Percentiles rank a stretch among this genome's conserved stretches.
phyloP scores from a whole-genome alignment of 1,140 invertebrate genomes.

The Euwallacea similis region DNA sequence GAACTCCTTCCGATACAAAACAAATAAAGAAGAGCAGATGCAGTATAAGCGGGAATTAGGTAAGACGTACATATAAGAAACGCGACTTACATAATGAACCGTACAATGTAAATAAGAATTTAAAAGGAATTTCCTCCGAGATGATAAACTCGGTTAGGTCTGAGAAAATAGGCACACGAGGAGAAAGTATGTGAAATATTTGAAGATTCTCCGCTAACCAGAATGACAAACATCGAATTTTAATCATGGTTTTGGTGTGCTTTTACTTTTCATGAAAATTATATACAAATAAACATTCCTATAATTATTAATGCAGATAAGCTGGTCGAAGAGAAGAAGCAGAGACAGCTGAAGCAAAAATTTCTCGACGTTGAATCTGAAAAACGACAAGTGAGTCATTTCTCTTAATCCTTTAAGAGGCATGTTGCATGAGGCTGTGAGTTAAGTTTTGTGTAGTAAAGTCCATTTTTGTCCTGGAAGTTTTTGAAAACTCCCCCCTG shows the following conservation, averaged over 20 bases:
- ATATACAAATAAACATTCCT: background rate
- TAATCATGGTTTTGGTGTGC: background rate
- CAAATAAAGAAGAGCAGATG: conserved; percentile 55
- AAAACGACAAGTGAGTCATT: conserved; percentile 41
- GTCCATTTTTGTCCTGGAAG: conserved; percentile 40
- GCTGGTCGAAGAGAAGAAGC: conserved; percentile 47
- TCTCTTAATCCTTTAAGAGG: background rate
- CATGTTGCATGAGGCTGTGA: background rate
- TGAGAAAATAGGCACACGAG: conserved; percentile 1
- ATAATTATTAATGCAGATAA: conserved; percentile 43
- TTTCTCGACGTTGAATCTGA: conserved; percentile 19
- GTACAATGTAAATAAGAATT: background rate
- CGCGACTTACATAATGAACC: too few species aligned
- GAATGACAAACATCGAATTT: background rate
- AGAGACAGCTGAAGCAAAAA: conserved; percentile 39
- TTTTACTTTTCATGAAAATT: too few species aligned
- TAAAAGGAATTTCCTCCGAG: background rate
- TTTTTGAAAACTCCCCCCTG: conserved; percentile 56
- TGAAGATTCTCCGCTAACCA: background rate
- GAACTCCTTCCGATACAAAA: conserved; percentile 59
- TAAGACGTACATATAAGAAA: conserved; percentile 40
- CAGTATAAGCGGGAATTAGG: conserved; percentile 59
- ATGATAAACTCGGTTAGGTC: background rate
- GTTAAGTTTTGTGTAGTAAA: conserved; percentile 6
- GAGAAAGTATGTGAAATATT: conserved; percentile 14